Conservation (phyloP, 2,797 vertebrate genomes). For the Falco peregrinus region DNA sequence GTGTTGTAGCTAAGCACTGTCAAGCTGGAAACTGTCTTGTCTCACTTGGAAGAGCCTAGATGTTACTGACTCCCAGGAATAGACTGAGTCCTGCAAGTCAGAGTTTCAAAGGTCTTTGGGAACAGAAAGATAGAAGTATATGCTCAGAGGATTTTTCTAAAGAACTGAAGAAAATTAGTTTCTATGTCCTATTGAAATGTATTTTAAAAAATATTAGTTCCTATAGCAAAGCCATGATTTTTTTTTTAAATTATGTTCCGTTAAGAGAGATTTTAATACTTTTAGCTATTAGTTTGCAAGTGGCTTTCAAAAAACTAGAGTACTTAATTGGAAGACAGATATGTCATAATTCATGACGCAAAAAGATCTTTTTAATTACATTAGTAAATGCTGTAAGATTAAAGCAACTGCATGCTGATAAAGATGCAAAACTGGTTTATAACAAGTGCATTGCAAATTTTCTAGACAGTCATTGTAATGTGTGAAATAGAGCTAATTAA, state of each 20-base stretch:
- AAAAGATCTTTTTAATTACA: not conserved
- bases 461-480: slow-evolving; percentile 12
- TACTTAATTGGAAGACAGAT: not conserved
- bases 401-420: not conserved
- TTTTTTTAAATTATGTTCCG: not conserved
- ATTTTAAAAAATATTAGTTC: not conserved
- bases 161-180: not conserved
- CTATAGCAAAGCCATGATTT: not conserved
- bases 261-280: not conserved
- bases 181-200: not conserved
- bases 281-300: not conserved
- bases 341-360: not conserved
- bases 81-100: not conserved
- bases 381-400: not conserved
- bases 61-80: not conserved
- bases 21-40: not conserved
- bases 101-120: not conserved
- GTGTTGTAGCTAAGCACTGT: not conserved
- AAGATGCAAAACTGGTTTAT: not conserved
- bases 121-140: not conserved
- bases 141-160: not conserved
- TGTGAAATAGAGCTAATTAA: slow-evolving; percentile 56
- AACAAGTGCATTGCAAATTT: not conserved
- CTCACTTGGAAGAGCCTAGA: not conserved
- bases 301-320: not conserved